Evolutionary conservation across 2,797 vertebrate genomes (phyloP), one percentile per base, ranked within the genome.

Genomic region (Onychomys leucogaster): DNA sequence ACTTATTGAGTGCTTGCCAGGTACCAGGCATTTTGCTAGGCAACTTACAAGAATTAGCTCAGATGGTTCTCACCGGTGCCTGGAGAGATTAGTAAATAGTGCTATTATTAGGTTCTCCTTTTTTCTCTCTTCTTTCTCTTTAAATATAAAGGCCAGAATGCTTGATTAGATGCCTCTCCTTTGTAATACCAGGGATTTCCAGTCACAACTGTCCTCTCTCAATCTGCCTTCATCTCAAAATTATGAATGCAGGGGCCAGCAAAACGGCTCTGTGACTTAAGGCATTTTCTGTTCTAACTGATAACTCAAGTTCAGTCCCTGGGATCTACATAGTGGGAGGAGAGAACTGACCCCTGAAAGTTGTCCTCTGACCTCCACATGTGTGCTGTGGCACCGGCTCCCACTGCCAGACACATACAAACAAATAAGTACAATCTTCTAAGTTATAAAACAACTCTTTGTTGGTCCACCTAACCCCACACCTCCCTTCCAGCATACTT

Each of bases 101-200:
- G 52, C 25, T 67, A 5, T 59, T 29, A 77, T 82, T 90, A 55
- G 27, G 81, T 93, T 67, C 71, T 57, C 90, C 78, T 49, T 82
- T 73, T 57, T 81, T 55, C 17, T 87, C 78, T 77, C 61, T 94
- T 92, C 52, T 81, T 89, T 92, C 52, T 94, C 61, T 89, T 86
- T 89, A 89, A 89, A 29, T 17, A 23, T 46, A 94, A 96, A 90
- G 65, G n/a, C 46, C 87, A 91, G 83, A 52, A 6, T 52, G 23
- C 55, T 78, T 57, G 67, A 32, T 65, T 49, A 89, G 43, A 93
- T 49, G 43, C 88, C 34, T 77, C n/a, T 89, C 34, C 27, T 78
- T 92, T 77, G 17, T 43, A 94, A 88, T 25, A 76, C 5, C 52
- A 92, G 43, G 27, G 43, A 75, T 57, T 90, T 90, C 5, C 46